phyloP scores from a whole-genome alignment of 2,797 vertebrate genomes.

The Acipenser transmontanus region DNA sequence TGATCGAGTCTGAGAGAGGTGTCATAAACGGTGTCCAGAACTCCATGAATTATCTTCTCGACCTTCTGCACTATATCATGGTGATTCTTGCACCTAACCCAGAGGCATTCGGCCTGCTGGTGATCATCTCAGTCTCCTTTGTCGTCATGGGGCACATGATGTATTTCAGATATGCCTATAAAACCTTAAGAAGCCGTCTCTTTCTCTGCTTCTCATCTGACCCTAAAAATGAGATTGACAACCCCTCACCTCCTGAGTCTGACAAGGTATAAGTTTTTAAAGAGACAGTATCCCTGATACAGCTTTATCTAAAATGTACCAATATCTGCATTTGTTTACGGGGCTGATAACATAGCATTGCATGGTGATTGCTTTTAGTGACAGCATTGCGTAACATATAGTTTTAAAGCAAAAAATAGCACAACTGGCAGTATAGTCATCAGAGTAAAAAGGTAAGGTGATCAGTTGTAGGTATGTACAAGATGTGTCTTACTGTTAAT shows the following conservation, averaged over 20 bases:
- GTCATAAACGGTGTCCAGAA: slow-evolving; percentile 97
- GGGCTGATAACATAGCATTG: slow-evolving; percentile 21
- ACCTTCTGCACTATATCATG: slow-evolving; percentile 98
- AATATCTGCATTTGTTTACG: not conserved
- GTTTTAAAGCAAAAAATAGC: slow-evolving; percentile 14
- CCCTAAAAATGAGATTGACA: slow-evolving; percentile 55
- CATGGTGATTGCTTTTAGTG: slow-evolving; percentile 32
- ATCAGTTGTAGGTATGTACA: no score
- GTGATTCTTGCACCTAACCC: slow-evolving; percentile 94
- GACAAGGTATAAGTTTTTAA: slow-evolving; percentile 46
- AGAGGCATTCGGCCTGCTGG: slow-evolving; percentile 90
- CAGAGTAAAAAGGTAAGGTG: no score
- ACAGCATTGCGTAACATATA: slow-evolving; percentile 22
- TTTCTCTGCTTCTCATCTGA: slow-evolving; percentile 78
- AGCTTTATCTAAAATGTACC: not conserved
- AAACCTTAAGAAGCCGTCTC: slow-evolving; percentile 73
- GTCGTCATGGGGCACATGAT: slow-evolving; percentile 91
- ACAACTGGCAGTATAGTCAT: no score
- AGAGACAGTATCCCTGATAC: slow-evolving; percentile 42
- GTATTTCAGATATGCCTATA: slow-evolving; percentile 92
- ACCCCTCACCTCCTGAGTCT: slow-evolving; percentile 48
- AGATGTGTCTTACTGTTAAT: not conserved
- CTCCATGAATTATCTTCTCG: slow-evolving; percentile 98
- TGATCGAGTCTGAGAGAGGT: slow-evolving; percentile 89
- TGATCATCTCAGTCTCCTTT: slow-evolving; percentile 93